These are phyloP conservation scores for Stramonita haemastoma DNA, from an alignment of 2,888 invertebrate genomes.

Conservation along the genomic window DNA sequence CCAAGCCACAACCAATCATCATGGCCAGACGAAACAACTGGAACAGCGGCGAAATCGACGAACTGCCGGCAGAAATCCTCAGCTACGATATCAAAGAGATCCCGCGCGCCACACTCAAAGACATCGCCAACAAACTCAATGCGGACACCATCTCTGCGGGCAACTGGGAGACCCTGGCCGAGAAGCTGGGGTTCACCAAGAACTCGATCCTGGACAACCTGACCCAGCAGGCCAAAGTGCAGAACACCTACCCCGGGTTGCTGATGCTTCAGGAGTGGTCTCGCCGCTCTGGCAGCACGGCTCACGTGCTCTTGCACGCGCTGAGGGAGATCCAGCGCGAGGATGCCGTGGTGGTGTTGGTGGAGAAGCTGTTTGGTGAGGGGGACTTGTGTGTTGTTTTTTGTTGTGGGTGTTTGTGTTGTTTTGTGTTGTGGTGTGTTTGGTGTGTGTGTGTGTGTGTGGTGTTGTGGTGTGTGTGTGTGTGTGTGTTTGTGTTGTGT, in stretches of 20 bases:
- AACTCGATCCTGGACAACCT: constrained; percentile 36
- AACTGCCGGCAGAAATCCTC: constrained; percentile 41
- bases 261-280: constrained; percentile 44
- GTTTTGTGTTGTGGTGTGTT: neutral
- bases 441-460: neutral
- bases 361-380: constrained; percentile 41
- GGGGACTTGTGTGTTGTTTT: no score
- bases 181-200: constrained; percentile 45
- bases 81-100: constrained; percentile 22
- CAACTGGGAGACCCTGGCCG: constrained; percentile 47
- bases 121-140: constrained; percentile 41
- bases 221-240: constrained; percentile 35
- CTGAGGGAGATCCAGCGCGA: constrained; percentile 41
- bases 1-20: no score
- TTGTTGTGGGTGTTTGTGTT: neutral
- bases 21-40: constrained; percentile 7
- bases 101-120: constrained; percentile 36
- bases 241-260: constrained; percentile 43
- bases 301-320: constrained; percentile 45
- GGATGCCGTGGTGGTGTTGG: constrained; percentile 41
- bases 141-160: constrained; percentile 27
- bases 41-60: constrained; percentile 35
- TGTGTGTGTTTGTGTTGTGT: constrained; percentile 10
- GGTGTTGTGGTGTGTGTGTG: no score
- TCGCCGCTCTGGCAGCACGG: constrained; percentile 41